Evolutionary conservation across 2,113 vertebrate species (phyloP), one percentile per base, ranked within the genome.

Genomic region (Leptodactylus fuscus): DNA sequence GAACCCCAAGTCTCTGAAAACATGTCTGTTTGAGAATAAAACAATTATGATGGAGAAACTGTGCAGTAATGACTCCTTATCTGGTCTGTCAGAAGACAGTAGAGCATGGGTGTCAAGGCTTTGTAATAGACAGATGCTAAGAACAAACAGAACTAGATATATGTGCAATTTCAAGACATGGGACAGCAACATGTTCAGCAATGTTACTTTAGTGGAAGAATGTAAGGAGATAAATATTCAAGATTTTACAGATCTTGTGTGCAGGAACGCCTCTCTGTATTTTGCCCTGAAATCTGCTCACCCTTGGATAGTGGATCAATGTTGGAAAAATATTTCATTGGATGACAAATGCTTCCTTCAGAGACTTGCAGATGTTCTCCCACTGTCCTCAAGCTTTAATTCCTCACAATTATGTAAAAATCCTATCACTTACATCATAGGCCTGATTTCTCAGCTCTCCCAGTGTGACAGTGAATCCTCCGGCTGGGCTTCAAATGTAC

Each of bases 21-120:
- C 91, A 53, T 97, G 96, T 88, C 95, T 97, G 85, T 90, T 96
- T 70, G 95, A 95, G 34, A 97, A 96, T 65, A 90, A 87, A 87
- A 92, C 94, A 0, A 88, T 91, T 27, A 92, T 95, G 85, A 88
- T 93, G 0, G 87, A 91, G 12, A 87, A 89, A 65, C 55, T 97
- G 41, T 97, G 95, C 13, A 83, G 92, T 36, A 92, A 93, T 15
- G 81, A 84, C 0, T 90, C 91, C n/a, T 77, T 79, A 0, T 88
- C 91, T 70, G 86, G 86, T 3, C 87, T 91, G 36, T 85, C 89
- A 11, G 90, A 91, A 3, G 90, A 93, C 36, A 92, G 91, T 49
- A 92, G 88, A 62, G 87, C 82, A 51, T 96, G 95, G 95, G 90
- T 95, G 1, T 91, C 91, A 1, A 90, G 91, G 0, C 94, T 95